Percentiles rank a stretch among this genome's conserved stretches.
Evolutionary conservation across 2,113 vertebrate species (phyloP).

Genomic region (Trogon melanurus): DNA sequence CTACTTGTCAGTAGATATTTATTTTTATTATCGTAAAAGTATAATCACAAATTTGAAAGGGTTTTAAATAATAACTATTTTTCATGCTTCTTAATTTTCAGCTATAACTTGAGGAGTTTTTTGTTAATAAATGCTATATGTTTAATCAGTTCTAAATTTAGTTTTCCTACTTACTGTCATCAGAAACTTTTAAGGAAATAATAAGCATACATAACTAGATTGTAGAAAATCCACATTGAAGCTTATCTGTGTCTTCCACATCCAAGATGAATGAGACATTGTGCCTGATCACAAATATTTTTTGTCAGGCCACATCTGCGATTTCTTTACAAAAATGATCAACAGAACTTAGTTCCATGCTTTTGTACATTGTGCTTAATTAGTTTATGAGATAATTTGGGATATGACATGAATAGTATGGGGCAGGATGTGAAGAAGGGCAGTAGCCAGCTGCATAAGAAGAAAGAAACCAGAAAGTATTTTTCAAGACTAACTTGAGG

Average conservation of each 20-base stretch:
- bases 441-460: not conserved
- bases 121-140: not conserved
- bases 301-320: not conserved
- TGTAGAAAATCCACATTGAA: too few species aligned
- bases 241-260: not conserved
- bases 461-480: not conserved
- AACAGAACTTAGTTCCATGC: not conserved
- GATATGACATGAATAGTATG: not conserved
- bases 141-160: not conserved
- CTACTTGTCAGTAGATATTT: not conserved
- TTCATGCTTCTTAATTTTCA: not conserved
- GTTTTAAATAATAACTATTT: not conserved
- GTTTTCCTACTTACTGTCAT: not conserved
- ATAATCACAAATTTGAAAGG: not conserved
- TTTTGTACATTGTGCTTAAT: not conserved
- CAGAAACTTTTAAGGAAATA: not conserved
- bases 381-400: not conserved
- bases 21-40: not conserved
- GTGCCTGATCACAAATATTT: not conserved
- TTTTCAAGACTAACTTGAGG: not conserved
- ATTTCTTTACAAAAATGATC: not conserved
- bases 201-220: not conserved
- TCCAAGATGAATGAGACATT: not conserved
- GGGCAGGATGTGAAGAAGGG: not conserved
- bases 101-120: not conserved